Percentiles rank a stretch among this genome's conserved stretches.
Conservation (phyloP, 2,113 vertebrate species). For the Cephalopterus ornatus region DNA sequence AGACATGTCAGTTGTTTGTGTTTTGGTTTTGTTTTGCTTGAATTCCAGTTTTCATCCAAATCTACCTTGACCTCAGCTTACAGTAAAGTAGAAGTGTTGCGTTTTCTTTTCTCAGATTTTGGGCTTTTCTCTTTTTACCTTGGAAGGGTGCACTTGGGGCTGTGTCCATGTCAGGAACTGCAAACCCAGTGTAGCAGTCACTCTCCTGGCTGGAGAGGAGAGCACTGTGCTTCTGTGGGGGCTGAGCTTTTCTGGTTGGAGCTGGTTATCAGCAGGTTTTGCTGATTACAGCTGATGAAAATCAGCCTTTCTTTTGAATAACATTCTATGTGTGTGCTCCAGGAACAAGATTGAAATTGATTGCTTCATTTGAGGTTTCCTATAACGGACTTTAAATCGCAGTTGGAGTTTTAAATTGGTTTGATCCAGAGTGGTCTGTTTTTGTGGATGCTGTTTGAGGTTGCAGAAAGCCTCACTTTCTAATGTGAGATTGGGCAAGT, state of each 20-base stretch:
- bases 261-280: neutral
- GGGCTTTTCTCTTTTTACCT: neutral
- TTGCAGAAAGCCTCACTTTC: neutral
- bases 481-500: neutral
- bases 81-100: neutral
- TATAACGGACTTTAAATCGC: neutral
- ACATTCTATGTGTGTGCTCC: neutral
- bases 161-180: accelerated
- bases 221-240: neutral
- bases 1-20: neutral
- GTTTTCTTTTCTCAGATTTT: neutral
- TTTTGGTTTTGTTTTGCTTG: neutral
- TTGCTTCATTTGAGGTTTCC: neutral
- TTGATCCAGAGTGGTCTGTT: neutral
- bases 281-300: neutral
- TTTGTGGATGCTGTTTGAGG: neutral
- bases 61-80: neutral
- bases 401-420: neutral
- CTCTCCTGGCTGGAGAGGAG: neutral
- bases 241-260: neutral
- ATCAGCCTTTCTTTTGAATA: neutral
- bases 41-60: neutral
- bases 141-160: neutral
- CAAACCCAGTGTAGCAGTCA: neutral
- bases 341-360: neutral